Base-by-base conservation (phyloP, 1,140 invertebrate genomes). In the Megathymus violae region DNA sequence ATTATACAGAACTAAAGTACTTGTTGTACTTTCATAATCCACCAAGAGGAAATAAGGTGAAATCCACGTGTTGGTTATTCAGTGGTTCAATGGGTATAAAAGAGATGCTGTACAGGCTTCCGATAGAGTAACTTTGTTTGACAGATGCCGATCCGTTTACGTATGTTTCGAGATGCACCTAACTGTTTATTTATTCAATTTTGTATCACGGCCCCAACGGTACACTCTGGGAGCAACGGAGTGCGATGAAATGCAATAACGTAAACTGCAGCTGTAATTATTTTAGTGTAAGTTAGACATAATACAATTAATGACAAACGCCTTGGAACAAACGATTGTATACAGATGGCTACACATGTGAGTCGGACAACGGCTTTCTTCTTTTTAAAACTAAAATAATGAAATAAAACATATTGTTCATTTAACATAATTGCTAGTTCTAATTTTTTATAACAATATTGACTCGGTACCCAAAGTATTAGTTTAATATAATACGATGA, bases 51-150 rank as follows among this genome's bases (percentile, higher is more conserved):
- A 31, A 36, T n/a, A 36, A 34, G 48, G 9, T 31, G 25, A 31
- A 48, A 51, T 19, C 40, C 34, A 38, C 22, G 25, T 43, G 15
- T 2, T 5, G 5, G 11, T 19, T 9, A 11, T 11, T 11, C 34
- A 36, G 34, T 69, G 43, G 51, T 60, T 65, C 54, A 41, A 27
- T 40, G 67, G 36, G 13, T 36, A 64, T 62, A 65, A 63, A 40
- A 27, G 43, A 69, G 75, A 78, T 62, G 60, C 41, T 75, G 62
- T 67, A 62, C 75, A 78, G 75, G 68, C 47, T 67, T 74, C 67
- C 64, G 52, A 69, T 66, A 58, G 46, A 59, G 34, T 58, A 65
- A 64, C 47, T 71, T 66, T 71, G 63, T 67, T 68, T 69, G 40
- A 17, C 61, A 41, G 61, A 51, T 51, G 41, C 34, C 47, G 13